A percentile compares a stretch with the other conserved stretches of the same genome.
These are phyloP conservation scores for Lagodon rhomboides DNA, from an alignment of 2,797 vertebrate species.

Conservation along the genomic window DNA sequence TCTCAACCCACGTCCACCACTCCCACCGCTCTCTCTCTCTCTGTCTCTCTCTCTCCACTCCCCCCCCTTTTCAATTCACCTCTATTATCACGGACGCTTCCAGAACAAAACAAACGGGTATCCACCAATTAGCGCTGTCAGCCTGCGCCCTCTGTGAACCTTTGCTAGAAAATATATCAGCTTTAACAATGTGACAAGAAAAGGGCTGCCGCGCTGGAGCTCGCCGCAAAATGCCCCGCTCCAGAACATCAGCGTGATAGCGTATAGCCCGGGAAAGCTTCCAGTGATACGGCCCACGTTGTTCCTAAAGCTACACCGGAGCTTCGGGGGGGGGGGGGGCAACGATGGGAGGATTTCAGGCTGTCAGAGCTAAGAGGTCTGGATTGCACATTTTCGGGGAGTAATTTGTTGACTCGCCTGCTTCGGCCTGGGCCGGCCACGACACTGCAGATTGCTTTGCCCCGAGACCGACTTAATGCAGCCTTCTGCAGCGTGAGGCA, in stretches of 20 bases:
- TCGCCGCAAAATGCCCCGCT: slow-evolving; percentile 10
- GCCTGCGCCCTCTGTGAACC: slow-evolving; percentile 42
- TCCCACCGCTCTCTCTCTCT: slow-evolving; percentile 30
- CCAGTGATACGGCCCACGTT: slow-evolving; percentile 42
- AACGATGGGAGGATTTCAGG: slow-evolving; percentile 50
- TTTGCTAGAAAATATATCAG: slow-evolving; percentile 43
- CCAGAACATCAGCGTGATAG: slow-evolving; percentile 21
- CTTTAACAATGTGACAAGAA: slow-evolving; percentile 41
- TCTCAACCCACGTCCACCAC: slow-evolving; percentile 70
- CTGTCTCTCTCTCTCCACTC: background rate
- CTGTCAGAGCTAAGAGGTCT: slow-evolving; percentile 53
- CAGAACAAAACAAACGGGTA: slow-evolving; percentile 64
- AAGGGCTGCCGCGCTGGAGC: slow-evolving; percentile 15
- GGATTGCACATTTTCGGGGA: slow-evolving; percentile 24
- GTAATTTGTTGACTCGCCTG: slow-evolving; percentile 47
- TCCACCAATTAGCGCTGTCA: slow-evolving; percentile 67
- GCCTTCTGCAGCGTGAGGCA: slow-evolving; percentile 48
- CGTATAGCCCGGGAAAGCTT: slow-evolving; percentile 40
- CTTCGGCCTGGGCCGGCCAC: slow-evolving; percentile 42
- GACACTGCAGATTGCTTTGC: slow-evolving; percentile 63
- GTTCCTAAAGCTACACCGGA: slow-evolving; percentile 43
- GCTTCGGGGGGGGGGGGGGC: slow-evolving; percentile 12
- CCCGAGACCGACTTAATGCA: slow-evolving; percentile 60
- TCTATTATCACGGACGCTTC: slow-evolving; percentile 44
- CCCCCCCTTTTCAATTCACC: slow-evolving; percentile 36